Evolutionary conservation across 2,888 invertebrate species (phyloP).

Genomic region (Hipparchia sbordonii): DNA sequence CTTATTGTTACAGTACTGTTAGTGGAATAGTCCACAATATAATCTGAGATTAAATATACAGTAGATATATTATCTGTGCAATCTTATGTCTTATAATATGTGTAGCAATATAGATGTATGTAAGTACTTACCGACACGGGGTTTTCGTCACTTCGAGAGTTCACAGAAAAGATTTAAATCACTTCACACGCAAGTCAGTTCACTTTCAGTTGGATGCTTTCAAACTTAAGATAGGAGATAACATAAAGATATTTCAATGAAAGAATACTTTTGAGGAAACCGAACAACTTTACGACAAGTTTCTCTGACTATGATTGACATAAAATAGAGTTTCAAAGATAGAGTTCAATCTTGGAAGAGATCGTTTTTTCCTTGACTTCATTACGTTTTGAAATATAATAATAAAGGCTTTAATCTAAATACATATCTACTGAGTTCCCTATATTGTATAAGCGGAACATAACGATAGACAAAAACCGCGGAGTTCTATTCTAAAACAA

Average conservation of each 20-base stretch:
- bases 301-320: background rate
- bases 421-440: constrained; percentile 30
- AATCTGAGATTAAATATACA: background rate
- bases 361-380: constrained; percentile 19
- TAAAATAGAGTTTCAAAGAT: background rate
- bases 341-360: constrained; percentile 11
- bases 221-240: constrained; percentile 27
- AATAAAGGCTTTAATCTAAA: constrained; percentile 24
- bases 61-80: background rate
- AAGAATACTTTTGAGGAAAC: background rate
- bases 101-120: background rate
- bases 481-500: constrained; percentile 24
- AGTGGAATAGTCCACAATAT: too few species aligned
- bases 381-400: constrained; percentile 24
- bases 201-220: constrained; percentile 34
- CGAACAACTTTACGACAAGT: background rate
- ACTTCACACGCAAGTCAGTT: constrained; percentile 35
- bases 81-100: background rate
- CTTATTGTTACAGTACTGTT: too few species aligned
- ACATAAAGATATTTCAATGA: background rate
- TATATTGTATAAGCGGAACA: constrained; percentile 38
- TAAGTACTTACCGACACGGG: constrained; percentile 26
- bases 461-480: constrained; percentile 33
- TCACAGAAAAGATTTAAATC: constrained; percentile 36
- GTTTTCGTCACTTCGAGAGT: constrained; percentile 29